phyloP scores from a whole-genome alignment of 2,113 vertebrate species.

The Tragelaphus strepsiceros region DNA sequence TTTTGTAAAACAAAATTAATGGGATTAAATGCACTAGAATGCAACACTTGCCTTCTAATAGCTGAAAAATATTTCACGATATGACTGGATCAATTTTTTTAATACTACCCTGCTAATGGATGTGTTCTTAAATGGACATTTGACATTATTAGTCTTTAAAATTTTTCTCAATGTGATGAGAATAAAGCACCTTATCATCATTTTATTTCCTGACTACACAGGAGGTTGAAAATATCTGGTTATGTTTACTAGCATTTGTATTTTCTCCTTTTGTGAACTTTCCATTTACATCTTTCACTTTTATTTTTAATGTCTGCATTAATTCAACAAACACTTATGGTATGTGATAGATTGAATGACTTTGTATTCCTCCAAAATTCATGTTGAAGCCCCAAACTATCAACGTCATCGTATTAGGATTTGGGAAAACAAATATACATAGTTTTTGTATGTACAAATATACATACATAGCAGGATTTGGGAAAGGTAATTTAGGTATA shows the following conservation, averaged over 20 bases:
- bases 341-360: background rate
- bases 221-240: background rate
- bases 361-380: background rate
- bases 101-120: background rate
- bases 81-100: background rate
- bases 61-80: background rate
- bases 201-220: background rate
- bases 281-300: background rate
- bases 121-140: background rate
- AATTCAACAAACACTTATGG: conserved; percentile 1
- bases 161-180: background rate
- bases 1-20: background rate
- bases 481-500: background rate
- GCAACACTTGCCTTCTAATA: background rate
- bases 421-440: too few species aligned
- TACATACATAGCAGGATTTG: background rate
- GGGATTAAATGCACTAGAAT: background rate
- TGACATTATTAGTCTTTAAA: background rate
- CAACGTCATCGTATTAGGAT: background rate
- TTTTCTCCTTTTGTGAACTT: background rate
- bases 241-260: background rate
- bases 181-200: background rate
- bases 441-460: too few species aligned
- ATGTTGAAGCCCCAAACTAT: background rate
- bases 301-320: background rate